Base-by-base conservation (phyloP, 2,113 vertebrate species). In the Chamaea fasciata region DNA sequence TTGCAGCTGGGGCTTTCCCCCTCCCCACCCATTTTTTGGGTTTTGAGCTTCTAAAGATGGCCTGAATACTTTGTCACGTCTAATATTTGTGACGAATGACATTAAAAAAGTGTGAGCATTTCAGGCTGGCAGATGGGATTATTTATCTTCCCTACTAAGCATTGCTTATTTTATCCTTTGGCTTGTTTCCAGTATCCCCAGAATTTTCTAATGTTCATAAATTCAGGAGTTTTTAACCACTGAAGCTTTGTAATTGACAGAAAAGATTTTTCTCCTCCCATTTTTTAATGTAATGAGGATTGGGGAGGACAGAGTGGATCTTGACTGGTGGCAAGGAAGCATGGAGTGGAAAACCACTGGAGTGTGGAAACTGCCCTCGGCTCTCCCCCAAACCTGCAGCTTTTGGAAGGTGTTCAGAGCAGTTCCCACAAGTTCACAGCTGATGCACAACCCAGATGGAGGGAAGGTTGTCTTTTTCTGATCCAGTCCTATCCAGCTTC, bases 331-430 rank as follows among this genome's bases (percentile, higher is more conserved):
- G 16, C 21, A 31, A 10, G 68, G 59, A 80, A 59, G 21, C 8
- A 3, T 2, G 7, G 57, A 77, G 23, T 41, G 31, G 69, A 50
- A 39, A 87, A 69, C 22, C 18, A 6, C 37, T 21, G 33, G 41
- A 31, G 18, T 13, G 5, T 14, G 28, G 42, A 20, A 77, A 41
- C n/a, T 60, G 3, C 7, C 35, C 21, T 64, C 0, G 0, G 33
- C 35, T 83, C 69, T 86, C n/a, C 69, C 77, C 73, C 42, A 46
- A 77, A 52, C 8, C 53, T 67, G n/a, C n/a, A 69, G 11, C 30
- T 35, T 68, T 30, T 76, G 46, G 47, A 80, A 59, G 33, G 9
- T 75, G 13, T 8, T 94, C 30, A 56, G 67, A 73, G 39, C 52
- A 33, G 11, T 18, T 80, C 11, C 15, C 50, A 52, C 56, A 11